These are phyloP conservation scores for Pluvianellus socialis DNA, from an alignment of 2,113 vertebrate genomes.

Conservation along the genomic window DNA sequence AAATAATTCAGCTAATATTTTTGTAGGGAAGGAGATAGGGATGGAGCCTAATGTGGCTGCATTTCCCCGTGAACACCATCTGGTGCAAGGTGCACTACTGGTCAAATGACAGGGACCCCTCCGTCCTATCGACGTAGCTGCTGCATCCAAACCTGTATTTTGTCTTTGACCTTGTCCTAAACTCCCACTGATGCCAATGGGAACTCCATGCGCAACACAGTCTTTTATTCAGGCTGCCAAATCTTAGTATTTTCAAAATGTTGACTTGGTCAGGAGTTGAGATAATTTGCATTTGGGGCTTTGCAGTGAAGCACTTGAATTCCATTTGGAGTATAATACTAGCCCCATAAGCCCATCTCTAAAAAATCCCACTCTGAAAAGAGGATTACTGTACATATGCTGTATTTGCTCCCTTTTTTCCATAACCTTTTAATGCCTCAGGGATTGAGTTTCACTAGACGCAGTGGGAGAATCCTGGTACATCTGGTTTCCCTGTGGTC, in stretches of 20 bases:
- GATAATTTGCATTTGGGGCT: not conserved
- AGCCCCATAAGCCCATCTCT: conserved; percentile 10
- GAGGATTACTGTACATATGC: conserved; percentile 49
- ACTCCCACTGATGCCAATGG: not conserved
- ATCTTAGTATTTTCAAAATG: not conserved
- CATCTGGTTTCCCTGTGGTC: conserved; percentile 72
- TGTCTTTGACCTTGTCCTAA: conserved; percentile 29
- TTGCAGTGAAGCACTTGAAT: conserved; percentile 21
- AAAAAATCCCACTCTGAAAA: conserved; percentile 41
- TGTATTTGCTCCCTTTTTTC: conserved; percentile 53
- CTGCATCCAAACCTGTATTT: not conserved
- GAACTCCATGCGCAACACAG: not conserved
- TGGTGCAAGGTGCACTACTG: not conserved
- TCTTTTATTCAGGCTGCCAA: not conserved
- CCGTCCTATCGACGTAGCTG: not conserved
- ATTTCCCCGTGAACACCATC: not conserved
- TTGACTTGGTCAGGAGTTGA: not conserved
- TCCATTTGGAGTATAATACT: conserved; percentile 1
- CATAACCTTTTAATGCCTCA: conserved; percentile 59
- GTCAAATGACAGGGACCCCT: not conserved
- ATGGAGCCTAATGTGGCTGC: not conserved
- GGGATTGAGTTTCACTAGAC: conserved; percentile 55
- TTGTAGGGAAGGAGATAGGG: not conserved
- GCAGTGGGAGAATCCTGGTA: conserved; percentile 64
- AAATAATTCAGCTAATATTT: conserved; percentile 21